These are phyloP conservation scores for Aphelenchoides besseyi DNA, from an alignment of 1,140 invertebrate genomes.

Conservation along the genomic window DNA sequence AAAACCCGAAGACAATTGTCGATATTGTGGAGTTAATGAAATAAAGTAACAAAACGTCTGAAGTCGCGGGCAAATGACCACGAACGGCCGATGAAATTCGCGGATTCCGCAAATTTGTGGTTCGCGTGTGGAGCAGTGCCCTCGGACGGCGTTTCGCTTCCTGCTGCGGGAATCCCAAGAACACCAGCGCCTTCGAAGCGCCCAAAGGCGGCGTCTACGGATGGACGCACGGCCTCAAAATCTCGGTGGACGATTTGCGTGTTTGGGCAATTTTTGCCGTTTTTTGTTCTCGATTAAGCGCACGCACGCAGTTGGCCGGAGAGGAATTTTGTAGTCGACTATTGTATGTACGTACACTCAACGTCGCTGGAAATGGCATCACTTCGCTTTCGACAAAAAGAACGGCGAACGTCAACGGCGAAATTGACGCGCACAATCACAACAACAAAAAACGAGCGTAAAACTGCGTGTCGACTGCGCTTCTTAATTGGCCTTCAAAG, in stretches of 20 bases:
- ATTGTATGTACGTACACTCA: not conserved
- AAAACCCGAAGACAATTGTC: too few species aligned
- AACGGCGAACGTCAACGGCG: not conserved
- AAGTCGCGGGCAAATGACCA: too few species aligned
- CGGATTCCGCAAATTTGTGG: too few species aligned
- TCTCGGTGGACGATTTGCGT: not conserved
- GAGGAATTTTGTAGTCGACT: not conserved
- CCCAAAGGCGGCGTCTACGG: not conserved
- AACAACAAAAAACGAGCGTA: not conserved
- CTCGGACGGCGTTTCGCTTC: not conserved
- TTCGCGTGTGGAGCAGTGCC: too few species aligned
- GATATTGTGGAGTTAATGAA: too few species aligned
- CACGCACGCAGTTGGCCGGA: too few species aligned
- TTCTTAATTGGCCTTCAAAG: too few species aligned
- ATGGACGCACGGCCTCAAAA: not conserved
- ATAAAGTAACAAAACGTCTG: too few species aligned
- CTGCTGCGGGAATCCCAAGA: constrained; percentile 2
- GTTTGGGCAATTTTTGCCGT: not conserved
- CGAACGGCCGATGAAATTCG: too few species aligned
- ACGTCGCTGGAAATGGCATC: not conserved
- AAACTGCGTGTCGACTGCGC: too few species aligned
- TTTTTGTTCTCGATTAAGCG: not conserved
- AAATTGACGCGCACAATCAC: not conserved
- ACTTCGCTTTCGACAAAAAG: not conserved
- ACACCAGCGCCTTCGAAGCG: not conserved